Base-by-base conservation (phyloP, 2,797 vertebrate genomes). In the Parambassis ranga region DNA sequence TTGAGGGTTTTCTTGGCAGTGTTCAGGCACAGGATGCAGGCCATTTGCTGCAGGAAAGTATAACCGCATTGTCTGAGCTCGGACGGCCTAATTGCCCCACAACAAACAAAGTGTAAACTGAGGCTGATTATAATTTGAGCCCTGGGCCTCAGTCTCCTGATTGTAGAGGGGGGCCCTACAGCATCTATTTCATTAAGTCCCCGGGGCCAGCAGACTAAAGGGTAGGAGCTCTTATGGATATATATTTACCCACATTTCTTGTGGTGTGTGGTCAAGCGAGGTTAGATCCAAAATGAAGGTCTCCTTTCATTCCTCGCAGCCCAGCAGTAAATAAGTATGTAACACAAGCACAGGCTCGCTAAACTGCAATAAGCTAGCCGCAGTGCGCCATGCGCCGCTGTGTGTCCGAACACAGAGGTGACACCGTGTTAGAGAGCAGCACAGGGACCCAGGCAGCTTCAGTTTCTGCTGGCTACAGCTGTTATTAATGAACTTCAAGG, bases 91-190 rank as follows among this genome's bases (percentile, higher is more conserved):
- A 91, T 87, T 86, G 75, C 62, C 77, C 86, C 86, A 90, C 87
- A 89, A 89, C 88, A 92, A 90, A 90, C 87, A 89, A 75, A 75
- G 75, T 87, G 86, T 89, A 89, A 87, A 90, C 85, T 78, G 79
- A 89, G 77, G 82, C 85, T 85, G 82, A 88, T 90, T 89, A 87
- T 87, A 87, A 86, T 89, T 82, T 86, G 58, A 83, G 78, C 79
- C 64, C 68, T 63, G 62, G 65, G 75, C 78, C 73, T 80, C 71
- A 30, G 75, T 59, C 55, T 55, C 51, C 71, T 90, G 85, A 85
- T 87, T 84, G 73, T 82, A 51, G 39, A 69, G 60, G 64, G 49
- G 38, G 63, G 50, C 50, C 72, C 79, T 84, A 43, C 62, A 71
- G 78, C 46, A 1, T 83, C 62, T 74, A 78, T 82, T 88, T 65